phyloP scores from a whole-genome alignment of 2,797 vertebrate species.

The Rhynchotus rufescens region DNA sequence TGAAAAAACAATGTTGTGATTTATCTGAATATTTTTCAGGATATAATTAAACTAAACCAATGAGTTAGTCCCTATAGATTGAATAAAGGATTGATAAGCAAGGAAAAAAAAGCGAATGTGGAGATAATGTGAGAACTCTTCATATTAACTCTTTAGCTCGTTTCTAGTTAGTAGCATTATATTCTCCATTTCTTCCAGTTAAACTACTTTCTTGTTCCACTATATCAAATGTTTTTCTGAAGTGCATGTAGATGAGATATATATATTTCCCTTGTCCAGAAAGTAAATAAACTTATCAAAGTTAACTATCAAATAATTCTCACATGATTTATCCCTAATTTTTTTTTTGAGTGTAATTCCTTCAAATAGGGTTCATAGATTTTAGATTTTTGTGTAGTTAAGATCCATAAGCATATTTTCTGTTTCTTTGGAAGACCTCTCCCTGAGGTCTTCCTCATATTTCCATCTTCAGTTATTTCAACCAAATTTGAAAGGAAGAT shows the following conservation, averaged over 20 bases:
- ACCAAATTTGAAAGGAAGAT: not conserved
- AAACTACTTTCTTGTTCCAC: not conserved
- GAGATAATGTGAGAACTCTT: too few relatives aligned
- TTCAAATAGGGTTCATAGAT: not conserved
- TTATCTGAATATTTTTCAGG: not conserved
- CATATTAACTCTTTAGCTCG: not conserved
- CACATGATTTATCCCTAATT: not conserved
- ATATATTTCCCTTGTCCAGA: not conserved
- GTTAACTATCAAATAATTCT: not conserved
- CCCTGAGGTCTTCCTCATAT: too few relatives aligned
- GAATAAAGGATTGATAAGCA: too few relatives aligned
- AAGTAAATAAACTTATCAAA: not conserved
- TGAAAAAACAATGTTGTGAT: not conserved
- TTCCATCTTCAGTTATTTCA: not conserved
- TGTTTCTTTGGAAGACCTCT: not conserved
- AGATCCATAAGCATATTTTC: not conserved
- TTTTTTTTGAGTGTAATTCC: not conserved
- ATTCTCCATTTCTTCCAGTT: not conserved
- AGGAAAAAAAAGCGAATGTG: too few relatives aligned
- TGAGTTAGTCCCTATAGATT: too few relatives aligned
- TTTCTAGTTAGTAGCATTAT: not conserved
- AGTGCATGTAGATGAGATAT: not conserved
- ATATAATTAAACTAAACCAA: not conserved
- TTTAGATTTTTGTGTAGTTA: not conserved
- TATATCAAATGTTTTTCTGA: not conserved